These are phyloP conservation scores for Rostratula benghalensis DNA, from an alignment of 2,113 vertebrate genomes.

Conservation along the genomic window DNA sequence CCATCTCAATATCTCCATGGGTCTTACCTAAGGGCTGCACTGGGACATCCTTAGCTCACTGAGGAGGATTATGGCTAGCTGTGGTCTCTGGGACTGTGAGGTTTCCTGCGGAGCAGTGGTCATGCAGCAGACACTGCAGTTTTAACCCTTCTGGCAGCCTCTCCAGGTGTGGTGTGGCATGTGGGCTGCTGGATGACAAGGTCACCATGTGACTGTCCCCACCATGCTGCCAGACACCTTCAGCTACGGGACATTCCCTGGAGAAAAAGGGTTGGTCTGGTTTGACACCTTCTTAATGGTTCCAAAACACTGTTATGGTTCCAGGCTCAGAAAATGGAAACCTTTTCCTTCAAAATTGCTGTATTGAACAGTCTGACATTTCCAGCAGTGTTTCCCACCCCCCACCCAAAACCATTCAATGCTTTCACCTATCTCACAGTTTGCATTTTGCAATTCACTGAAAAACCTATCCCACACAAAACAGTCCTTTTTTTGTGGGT, in stretches of 20 bases:
- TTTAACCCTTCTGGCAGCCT: background rate
- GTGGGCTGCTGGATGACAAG: accelerated
- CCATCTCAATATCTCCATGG: background rate
- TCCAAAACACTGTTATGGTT: background rate
- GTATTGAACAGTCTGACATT: background rate
- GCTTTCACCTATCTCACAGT: background rate
- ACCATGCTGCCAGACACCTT: accelerated
- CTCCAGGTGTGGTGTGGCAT: accelerated
- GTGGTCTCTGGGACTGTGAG: background rate
- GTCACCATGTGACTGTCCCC: accelerated
- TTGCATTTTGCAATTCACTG: background rate
- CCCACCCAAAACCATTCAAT: background rate
- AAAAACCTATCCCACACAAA: background rate
- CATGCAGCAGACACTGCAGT: background rate
- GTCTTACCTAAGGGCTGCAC: background rate
- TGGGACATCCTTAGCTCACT: accelerated
- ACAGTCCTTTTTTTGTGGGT: no score
- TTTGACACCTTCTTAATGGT: background rate
- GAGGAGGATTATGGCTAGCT: background rate
- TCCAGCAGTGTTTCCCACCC: background rate
- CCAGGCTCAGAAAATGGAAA: background rate
- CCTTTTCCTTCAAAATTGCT: background rate
- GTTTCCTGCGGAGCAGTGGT: accelerated
- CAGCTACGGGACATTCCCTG: accelerated
- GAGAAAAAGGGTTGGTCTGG: background rate